These are phyloP conservation scores for Heptranchias perlo DNA, from an alignment of 2,113 vertebrate genomes.

Conservation along the genomic window DNA sequence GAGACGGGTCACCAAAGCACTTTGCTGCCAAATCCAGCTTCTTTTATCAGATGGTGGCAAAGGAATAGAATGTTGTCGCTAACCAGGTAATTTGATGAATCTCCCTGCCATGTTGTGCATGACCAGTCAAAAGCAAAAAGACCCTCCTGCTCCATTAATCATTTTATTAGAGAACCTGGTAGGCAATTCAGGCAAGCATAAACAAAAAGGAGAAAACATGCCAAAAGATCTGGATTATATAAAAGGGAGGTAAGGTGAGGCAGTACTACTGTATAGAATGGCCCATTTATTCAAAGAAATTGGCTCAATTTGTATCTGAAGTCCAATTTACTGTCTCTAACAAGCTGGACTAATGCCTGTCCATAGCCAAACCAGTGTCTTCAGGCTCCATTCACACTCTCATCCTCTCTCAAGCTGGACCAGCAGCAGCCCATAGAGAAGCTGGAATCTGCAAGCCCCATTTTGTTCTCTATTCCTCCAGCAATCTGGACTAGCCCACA, in stretches of 20 bases:
- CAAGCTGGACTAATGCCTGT: neutral
- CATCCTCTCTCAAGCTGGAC: neutral
- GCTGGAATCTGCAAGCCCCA: neutral
- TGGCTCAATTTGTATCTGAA: neutral
- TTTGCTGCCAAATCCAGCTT: neutral
- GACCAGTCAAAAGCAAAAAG: neutral
- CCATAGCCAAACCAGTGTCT: neutral
- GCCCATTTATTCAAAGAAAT: neutral
- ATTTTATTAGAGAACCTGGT: neutral
- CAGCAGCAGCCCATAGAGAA: neutral
- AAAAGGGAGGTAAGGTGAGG: neutral
- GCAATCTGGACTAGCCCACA: neutral
- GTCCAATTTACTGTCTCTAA: neutral
- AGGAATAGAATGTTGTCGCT: neutral
- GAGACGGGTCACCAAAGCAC: neutral
- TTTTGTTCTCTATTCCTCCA: neutral
- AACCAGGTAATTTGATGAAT: neutral
- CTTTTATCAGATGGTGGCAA: neutral
- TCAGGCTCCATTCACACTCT: neutral
- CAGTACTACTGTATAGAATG: too few relatives aligned
- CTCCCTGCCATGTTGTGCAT: neutral
- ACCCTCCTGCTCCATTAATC: neutral
- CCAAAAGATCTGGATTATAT: neutral
- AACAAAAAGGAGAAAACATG: neutral
- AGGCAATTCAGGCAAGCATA: neutral